Evolutionary conservation across 1,140 invertebrate genomes (phyloP).

Genomic region (Chionoecetes opilio): DNA sequence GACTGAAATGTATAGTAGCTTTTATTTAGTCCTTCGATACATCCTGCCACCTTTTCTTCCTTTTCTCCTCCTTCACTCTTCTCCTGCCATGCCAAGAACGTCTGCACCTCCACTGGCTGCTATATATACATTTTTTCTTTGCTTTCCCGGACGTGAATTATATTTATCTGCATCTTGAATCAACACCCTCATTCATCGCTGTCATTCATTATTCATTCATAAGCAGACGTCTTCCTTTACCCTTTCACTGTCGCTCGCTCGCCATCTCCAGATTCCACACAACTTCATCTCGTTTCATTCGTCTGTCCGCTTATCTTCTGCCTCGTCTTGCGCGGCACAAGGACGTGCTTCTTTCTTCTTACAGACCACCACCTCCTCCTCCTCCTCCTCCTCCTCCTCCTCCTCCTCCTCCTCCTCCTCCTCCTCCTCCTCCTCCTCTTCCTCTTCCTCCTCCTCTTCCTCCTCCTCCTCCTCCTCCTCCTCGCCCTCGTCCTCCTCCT

Average conservation of each 20-base stretch:
- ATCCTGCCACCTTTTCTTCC: neutral
- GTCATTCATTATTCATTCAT: neutral
- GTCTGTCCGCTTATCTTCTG: neutral
- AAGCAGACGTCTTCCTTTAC: neutral
- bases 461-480: neutral
- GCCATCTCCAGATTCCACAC: neutral
- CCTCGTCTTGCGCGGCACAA: neutral
- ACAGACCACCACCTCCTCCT: no score
- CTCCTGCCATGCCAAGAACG: neutral
- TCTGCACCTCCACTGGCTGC: neutral
- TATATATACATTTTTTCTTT: no score
- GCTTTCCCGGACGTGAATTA: neutral
- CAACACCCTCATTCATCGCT: neutral
- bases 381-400: no score
- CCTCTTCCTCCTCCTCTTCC: neutral
- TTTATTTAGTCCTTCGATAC: neutral
- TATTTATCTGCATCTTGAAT: neutral
- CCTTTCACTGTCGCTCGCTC: neutral
- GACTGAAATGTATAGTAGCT: no score
- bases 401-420: neutral
- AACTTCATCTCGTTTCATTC: neutral
- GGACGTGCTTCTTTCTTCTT: neutral
- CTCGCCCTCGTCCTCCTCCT: no score
- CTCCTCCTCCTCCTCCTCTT: conserved; percentile 5
- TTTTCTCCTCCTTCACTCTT: no score